Percentiles rank a stretch among this genome's conserved stretches.
Evolutionary conservation across 2,888 invertebrate species (phyloP).

Genomic region (Ceratothoa steindachneri): DNA sequence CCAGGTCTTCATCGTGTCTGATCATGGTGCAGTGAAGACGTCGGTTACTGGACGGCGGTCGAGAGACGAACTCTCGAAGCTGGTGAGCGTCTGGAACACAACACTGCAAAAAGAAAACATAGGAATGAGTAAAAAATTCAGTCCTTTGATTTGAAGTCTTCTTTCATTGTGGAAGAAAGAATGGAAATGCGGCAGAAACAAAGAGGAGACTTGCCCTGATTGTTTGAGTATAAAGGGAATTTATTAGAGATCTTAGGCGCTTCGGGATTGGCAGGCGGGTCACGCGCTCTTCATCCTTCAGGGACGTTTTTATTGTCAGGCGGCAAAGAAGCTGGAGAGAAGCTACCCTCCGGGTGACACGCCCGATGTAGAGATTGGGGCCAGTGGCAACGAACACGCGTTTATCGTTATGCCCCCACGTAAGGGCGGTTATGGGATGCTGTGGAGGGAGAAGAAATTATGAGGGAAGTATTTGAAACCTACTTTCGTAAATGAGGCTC

Average conservation of each 20-base stretch:
- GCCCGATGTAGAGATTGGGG: slow-evolving; percentile 78
- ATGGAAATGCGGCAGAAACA: too few species aligned
- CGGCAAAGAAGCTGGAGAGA: slow-evolving; percentile 85
- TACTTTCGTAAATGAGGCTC: background rate
- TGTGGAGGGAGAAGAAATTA: slow-evolving; percentile 51
- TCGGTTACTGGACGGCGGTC: slow-evolving; percentile 76
- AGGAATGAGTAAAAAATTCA: background rate
- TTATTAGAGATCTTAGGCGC: slow-evolving; percentile 75
- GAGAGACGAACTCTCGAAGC: slow-evolving; percentile 86
- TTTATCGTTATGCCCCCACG: slow-evolving; percentile 98
- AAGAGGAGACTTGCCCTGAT: slow-evolving; percentile 67
- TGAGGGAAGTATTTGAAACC: background rate
- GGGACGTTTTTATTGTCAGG: slow-evolving; percentile 56
- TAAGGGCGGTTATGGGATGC: slow-evolving; percentile 84
- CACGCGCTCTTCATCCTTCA: slow-evolving; percentile 62
- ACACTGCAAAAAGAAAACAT: slow-evolving; percentile 63
- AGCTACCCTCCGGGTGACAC: slow-evolving; percentile 85
- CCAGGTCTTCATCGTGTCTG: slow-evolving; percentile 59
- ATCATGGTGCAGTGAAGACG: slow-evolving; percentile 97
- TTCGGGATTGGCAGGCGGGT: slow-evolving; percentile 79
- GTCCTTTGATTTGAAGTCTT: too few species aligned
- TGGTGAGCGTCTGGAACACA: slow-evolving; percentile 86
- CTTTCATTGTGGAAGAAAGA: too few species aligned
- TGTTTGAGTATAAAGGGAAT: slow-evolving; percentile 85
- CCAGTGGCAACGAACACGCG: slow-evolving; percentile 90